A percentile compares a stretch with the other conserved stretches of the same genome.
phyloP scores from a whole-genome alignment of 2,888 invertebrate genomes.

The Hylaea fasciaria region DNA sequence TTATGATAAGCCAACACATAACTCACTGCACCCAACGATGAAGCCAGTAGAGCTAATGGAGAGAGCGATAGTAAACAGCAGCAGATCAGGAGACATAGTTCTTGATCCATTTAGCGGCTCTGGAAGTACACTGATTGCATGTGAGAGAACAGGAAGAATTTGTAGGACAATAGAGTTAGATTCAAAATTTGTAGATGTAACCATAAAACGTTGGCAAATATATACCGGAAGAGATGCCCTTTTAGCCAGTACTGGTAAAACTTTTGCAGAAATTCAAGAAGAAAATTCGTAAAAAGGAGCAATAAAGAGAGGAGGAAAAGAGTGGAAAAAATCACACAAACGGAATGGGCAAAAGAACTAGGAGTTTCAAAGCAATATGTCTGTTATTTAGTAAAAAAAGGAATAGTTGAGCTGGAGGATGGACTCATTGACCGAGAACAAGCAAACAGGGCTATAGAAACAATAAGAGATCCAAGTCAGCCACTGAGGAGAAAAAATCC shows the following conservation, averaged over 20 bases:
- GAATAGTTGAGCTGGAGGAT: too few relatives aligned
- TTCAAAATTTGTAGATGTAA: slow-evolving; percentile 18
- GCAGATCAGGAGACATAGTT: slow-evolving; percentile 18
- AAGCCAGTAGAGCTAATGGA: too few relatives aligned
- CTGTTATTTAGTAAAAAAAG: too few relatives aligned
- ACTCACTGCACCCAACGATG: slow-evolving; percentile 21
- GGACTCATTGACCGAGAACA: too few relatives aligned
- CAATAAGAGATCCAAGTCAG: slow-evolving; percentile 27
- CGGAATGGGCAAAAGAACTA: slow-evolving; percentile 23
- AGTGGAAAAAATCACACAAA: slow-evolving; percentile 19
- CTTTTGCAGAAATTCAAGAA: slow-evolving; percentile 22
- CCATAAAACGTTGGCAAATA: slow-evolving; percentile 21
- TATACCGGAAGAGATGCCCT: slow-evolving; percentile 1
- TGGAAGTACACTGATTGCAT: too few relatives aligned
- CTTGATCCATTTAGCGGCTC: slow-evolving; percentile 25
- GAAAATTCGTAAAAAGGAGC: slow-evolving; percentile 15
- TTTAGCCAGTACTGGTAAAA: neutral
- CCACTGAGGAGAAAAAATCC: slow-evolving; percentile 23
- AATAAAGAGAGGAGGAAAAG: slow-evolving; percentile 8
- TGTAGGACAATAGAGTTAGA: slow-evolving; percentile 23
- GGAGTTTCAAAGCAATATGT: slow-evolving; percentile 24
- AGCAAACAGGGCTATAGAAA: too few relatives aligned
- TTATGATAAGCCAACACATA: slow-evolving; percentile 21
- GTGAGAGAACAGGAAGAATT: slow-evolving; percentile 24
- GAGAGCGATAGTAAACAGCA: slow-evolving; percentile 23